Base-by-base conservation (phyloP, 2,888 invertebrate species). In the Caenorhabditis sp. region DNA sequence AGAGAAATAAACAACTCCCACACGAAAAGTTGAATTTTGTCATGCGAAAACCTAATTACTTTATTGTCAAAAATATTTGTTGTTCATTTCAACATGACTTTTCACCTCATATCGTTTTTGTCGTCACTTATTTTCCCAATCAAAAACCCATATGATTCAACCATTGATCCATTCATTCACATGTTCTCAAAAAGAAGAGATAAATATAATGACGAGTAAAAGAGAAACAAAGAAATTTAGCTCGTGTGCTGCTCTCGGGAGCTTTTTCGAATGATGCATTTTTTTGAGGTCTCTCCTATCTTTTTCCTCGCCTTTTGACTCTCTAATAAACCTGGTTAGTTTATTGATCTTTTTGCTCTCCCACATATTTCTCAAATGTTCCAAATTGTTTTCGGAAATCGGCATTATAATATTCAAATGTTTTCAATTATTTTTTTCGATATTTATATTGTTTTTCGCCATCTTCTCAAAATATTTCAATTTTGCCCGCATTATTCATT, bases 181-280 rank as follows among this genome's bases (percentile, higher is more conserved):
- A 43, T 43, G 43, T 43, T 43, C 43, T 10, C 14, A 43, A 17
- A 43, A 43, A 43, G 14, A 43, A 43, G 43, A 43, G 17, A 43
- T 17, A 43, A 17, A 17, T 10, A 43, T 43, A 43, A 43, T 43
- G 17, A 43, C 17, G 43, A 43, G 43, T 43, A 43, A 43, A 43
- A 43, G 43, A 43, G 43, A 43, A 43, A 43, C 43, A 43, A 43
- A 43, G 43, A 43, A 43, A 43, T 43, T 43, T 43, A 31, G 31
- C 31, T 43, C 43, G 43, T 43, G 43, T 43, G 43, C 43, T 43
- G 43, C 43, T 43, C 43, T 43, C 43, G 43, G 43, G 43, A 43
- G 43, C 43, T 10, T 31, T n/a, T 31, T 31, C 31, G 31, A 31
- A 31, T 31, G 31, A 31, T 31, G 31, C 31, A 43, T 43, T 43